Evolutionary conservation across 1,140 invertebrate genomes (phyloP).

Genomic region (Penaeus japonicus): DNA sequence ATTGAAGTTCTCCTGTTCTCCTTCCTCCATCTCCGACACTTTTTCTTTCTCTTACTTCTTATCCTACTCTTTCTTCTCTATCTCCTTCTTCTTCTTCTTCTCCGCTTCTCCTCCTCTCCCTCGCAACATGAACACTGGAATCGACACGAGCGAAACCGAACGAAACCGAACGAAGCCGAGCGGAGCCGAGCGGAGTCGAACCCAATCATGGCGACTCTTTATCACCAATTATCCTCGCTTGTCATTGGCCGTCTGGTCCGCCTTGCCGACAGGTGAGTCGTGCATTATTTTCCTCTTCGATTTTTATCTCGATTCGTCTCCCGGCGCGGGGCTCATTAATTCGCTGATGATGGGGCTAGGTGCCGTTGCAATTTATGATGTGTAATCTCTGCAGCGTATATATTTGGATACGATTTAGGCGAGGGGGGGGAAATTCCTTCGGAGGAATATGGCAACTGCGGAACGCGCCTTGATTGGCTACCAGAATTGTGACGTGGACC

Average conservation of each 20-base stretch:
- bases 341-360: conserved; percentile 31
- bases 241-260: conserved; percentile 22
- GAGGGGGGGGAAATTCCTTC: no score
- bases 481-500: no score
- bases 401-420: no score
- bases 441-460: no score
- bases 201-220: conserved; percentile 15
- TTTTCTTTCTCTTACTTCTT: no score
- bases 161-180: background rate
- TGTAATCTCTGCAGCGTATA: conserved; percentile 1
- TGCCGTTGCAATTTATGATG: conserved; percentile 30
- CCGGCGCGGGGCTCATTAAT: conserved; percentile 32
- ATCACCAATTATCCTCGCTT: conserved; percentile 39
- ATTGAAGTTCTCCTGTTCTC: no score
- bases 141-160: background rate
- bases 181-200: background rate
- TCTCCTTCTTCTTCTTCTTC: no score
- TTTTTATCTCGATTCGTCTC: conserved; percentile 27
- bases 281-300: background rate
- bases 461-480: no score
- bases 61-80: no score
- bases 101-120: no score
- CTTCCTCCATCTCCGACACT: no score
- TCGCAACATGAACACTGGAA: no score
- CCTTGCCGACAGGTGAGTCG: background rate